phyloP scores from a whole-genome alignment of 2,888 invertebrate genomes.

The Pseudanteris insignis region DNA sequence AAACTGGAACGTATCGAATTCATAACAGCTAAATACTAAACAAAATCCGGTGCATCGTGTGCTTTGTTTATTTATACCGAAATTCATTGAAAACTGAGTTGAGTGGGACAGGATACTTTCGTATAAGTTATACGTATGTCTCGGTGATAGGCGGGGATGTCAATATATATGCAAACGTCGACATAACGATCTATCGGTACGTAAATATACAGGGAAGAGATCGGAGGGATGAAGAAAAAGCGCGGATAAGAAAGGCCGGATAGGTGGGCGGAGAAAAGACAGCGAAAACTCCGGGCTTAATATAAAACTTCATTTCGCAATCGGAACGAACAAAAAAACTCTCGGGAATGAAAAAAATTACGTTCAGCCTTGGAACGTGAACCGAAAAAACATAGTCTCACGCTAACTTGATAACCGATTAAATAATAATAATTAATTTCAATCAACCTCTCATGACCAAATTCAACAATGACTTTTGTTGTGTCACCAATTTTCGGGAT shows the following conservation, averaged over 20 bases:
- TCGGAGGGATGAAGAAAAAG: constrained; percentile 46
- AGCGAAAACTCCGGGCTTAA: constrained; percentile 60
- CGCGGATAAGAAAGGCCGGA: constrained; percentile 46
- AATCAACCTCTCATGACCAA: too few species aligned
- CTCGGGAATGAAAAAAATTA: constrained; percentile 48
- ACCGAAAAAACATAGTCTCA: constrained; percentile 1
- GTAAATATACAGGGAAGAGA: constrained; percentile 61
- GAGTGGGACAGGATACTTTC: constrained; percentile 37
- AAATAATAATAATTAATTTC: too few species aligned
- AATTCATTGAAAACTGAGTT: constrained; percentile 32
- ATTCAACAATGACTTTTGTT: too few species aligned
- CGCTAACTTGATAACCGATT: constrained; percentile 8
- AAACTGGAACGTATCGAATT: too few species aligned
- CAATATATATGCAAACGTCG: constrained; percentile 66
- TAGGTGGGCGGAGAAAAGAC: constrained; percentile 50
- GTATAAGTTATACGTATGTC: constrained; percentile 45
- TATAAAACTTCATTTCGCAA: constrained; percentile 67
- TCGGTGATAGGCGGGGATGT: constrained; percentile 54
- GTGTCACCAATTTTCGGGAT: too few species aligned
- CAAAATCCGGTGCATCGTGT: constrained; percentile 22
- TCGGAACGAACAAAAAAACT: constrained; percentile 57
- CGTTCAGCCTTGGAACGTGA: constrained; percentile 16
- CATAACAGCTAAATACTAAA: constrained; percentile 38
- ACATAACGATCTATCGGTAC: constrained; percentile 66
- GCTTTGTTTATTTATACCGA: constrained; percentile 33